Evolutionary conservation across 2,113 vertebrate species (phyloP).

Genomic region (Hydropotes inermis): DNA sequence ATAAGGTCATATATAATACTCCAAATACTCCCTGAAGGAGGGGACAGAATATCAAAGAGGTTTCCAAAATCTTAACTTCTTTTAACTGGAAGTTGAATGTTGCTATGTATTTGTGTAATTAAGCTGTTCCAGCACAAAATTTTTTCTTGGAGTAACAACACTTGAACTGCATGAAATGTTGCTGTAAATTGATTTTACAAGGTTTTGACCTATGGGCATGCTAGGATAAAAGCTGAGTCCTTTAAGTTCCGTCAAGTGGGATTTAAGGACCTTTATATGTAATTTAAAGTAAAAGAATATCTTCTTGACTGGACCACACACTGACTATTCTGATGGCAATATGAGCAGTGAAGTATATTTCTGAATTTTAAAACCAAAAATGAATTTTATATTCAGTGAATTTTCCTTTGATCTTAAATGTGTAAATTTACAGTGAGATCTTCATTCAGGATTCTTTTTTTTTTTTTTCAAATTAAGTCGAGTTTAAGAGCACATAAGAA

Average conservation of each 20-base stretch:
- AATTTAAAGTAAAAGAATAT: neutral
- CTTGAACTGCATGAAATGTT: neutral
- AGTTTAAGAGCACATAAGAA: conserved; percentile 32
- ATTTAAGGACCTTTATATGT: neutral
- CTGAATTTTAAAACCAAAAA: conserved; percentile 16
- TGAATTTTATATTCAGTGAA: neutral
- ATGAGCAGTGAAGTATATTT: neutral
- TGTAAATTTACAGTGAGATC: neutral
- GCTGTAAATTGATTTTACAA: conserved; percentile 14
- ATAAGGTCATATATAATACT: neutral
- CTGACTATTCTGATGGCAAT: neutral
- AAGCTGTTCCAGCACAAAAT: neutral
- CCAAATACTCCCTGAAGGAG: neutral
- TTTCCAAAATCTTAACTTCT: neutral
- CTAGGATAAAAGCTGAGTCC: neutral
- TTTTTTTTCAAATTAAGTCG: neutral
- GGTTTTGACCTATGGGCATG: neutral
- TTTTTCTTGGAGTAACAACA: neutral
- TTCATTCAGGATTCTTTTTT: neutral
- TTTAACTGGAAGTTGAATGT: neutral
- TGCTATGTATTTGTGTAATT: neutral
- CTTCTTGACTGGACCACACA: neutral
- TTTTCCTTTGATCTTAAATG: neutral
- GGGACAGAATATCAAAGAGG: neutral
- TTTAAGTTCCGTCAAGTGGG: neutral